Evolutionary conservation across 2,888 invertebrate genomes (phyloP), one percentile per base, ranked within the genome.

Genomic region (Apotomis capreana): DNA sequence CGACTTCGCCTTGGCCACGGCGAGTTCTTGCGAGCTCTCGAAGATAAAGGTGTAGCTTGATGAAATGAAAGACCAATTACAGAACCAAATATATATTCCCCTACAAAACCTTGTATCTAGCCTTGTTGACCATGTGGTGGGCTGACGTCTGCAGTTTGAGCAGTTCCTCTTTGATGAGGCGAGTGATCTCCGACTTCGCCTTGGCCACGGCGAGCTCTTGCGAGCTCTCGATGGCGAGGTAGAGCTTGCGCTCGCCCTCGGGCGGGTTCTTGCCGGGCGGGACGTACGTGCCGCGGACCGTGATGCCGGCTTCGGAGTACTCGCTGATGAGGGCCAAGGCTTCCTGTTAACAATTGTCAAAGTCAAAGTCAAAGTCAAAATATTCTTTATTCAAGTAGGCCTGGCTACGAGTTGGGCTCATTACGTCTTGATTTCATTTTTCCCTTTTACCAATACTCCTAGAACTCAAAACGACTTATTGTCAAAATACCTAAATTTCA

Each of bases 241-340:
- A 99, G 0, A 99, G 94, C 85, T 99, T 99, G 26, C 99, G 94
- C 82, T 99, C 99, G 40, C 98, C 98, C 78, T 98, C 98, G 0
- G 98, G 98, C 0, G 98, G 96, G 12, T 95, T 94, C 87, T 98
- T 98, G 73, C 98, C 98, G 1, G 97, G 95, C 0, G 96, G 96
- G 9, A 98, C 98, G 84, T 98, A 98, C 0, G 99, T 99, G n/a
- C 99, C 99, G 58, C 99, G 95, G 0, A 99, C 99, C 0, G 99
- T 99, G 75, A 99, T 97, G 52, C 99, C 99, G 0, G 99, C 99
- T 88, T 99, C 99, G 0, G 99, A 99, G 89, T 99, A 99, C 89
- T 99, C 99, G 63, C 98, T 98, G 82, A 99, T 99, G 85, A 99
- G 98, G 0, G 98, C 98, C 77, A 99, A 91, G 5, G 99, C 99